Conservation (phyloP, 2,888 invertebrate genomes). For the Melanostoma mellinum region DNA sequence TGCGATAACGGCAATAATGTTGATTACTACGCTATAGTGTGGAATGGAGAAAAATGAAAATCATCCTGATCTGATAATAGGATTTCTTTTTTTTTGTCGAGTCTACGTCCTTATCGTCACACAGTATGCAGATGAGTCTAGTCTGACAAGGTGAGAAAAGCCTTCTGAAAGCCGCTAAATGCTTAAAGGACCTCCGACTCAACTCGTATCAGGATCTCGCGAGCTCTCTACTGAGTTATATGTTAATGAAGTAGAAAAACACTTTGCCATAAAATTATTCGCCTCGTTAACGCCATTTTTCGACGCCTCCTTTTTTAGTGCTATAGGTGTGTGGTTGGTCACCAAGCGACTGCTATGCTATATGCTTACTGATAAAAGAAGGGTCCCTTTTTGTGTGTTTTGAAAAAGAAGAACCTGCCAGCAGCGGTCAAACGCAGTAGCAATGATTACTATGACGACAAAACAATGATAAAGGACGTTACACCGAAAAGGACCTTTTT, state of each 20-base stretch:
- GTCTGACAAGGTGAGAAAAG: conserved; percentile 63
- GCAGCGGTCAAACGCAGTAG: conserved; percentile 59
- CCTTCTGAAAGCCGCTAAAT: conserved; percentile 30
- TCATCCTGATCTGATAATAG: conserved; percentile 68
- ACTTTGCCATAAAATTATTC: conserved; percentile 72
- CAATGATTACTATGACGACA: conserved; percentile 61
- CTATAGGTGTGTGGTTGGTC: conserved; percentile 39
- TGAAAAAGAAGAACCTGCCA: conserved; percentile 22
- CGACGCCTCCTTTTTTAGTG: conserved; percentile 21
- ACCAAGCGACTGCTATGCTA: conserved; percentile 15
- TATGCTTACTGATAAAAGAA: conserved; percentile 13
- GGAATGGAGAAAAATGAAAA: conserved; percentile 8
- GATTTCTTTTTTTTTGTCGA: conserved; percentile 42
- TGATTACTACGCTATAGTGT: conserved; percentile 50
- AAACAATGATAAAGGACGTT: conserved; percentile 60
- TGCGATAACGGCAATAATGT: conserved; percentile 66
- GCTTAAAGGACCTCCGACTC: conserved; percentile 14
- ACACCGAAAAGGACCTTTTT: conserved; percentile 39
- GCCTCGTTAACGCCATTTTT: conserved; percentile 72
- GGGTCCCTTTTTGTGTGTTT: conserved; percentile 21
- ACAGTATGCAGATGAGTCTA: conserved; percentile 58
- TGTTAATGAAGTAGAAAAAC: conserved; percentile 73
- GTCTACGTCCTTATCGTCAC: conserved; percentile 30
- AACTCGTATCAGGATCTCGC: conserved; percentile 27
- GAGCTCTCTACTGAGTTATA: conserved; percentile 38